These are phyloP conservation scores for Carcinoscorpius rotundicauda DNA, from an alignment of 1,140 invertebrate genomes.

Conservation along the genomic window DNA sequence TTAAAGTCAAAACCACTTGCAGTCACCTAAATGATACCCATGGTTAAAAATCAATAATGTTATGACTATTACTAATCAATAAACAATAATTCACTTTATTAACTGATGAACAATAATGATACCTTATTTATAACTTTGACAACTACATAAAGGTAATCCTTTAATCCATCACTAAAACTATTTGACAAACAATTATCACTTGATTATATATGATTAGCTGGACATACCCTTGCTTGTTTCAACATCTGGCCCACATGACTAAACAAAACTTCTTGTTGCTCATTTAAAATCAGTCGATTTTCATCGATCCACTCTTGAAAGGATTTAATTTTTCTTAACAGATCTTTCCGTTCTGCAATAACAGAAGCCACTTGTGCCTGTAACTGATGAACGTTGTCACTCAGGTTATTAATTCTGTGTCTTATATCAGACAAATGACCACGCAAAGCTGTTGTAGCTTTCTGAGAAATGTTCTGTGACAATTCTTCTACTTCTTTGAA, in stretches of 20 bases:
- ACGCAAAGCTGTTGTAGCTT: conserved; percentile 11
- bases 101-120: too few relatives aligned
- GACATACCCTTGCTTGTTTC: conserved; percentile 51
- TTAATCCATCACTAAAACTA: too few relatives aligned
- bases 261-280: conserved; percentile 62
- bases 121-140: too few relatives aligned
- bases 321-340: conserved; percentile 61
- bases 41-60: too few relatives aligned
- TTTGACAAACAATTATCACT: too few relatives aligned
- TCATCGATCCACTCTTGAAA: conserved; percentile 75
- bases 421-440: conserved; percentile 11
- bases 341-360: conserved; percentile 48
- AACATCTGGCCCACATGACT: conserved; percentile 62
- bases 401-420: conserved; percentile 11
- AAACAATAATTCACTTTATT: too few relatives aligned
- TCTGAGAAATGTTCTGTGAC: conserved; percentile 11
- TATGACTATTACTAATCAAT: too few relatives aligned
- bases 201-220: too few relatives aligned
- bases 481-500: conserved; percentile 13
- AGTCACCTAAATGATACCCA: too few relatives aligned
- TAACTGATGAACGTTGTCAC: conserved; percentile 7
- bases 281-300: conserved; percentile 54
- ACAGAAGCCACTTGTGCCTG: conserved; percentile 6
- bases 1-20: too few relatives aligned
- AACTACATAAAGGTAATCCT: too few relatives aligned